A percentile compares a stretch with the other conserved stretches of the same genome.
phyloP scores from a whole-genome alignment of 2,797 vertebrate species.

The Artibeus lituratus region DNA sequence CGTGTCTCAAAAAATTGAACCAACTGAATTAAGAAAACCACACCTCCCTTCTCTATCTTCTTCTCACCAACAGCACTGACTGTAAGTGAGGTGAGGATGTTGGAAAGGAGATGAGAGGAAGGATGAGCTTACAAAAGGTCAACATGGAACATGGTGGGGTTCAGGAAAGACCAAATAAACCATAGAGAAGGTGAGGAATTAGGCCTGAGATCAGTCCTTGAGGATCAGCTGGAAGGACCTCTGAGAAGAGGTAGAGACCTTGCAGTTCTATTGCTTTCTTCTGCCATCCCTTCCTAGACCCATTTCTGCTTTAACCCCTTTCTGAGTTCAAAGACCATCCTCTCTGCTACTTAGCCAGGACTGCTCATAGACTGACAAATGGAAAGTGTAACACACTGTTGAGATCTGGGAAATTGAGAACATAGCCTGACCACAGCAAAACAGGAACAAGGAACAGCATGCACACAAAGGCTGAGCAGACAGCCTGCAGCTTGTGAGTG shows the following conservation, averaged over 20 bases:
- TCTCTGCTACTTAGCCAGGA: background rate
- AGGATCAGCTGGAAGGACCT: background rate
- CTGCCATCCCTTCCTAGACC: background rate
- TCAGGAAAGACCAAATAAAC: background rate
- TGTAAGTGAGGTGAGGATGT: background rate
- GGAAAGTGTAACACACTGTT: background rate
- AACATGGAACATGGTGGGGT: background rate
- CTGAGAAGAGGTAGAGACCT: background rate
- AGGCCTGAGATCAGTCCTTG: background rate
- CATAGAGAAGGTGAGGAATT: background rate
- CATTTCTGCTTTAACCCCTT: background rate
- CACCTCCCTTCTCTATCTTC: background rate
- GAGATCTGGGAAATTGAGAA: no score
- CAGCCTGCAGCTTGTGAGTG: no score
- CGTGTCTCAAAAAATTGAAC: background rate
- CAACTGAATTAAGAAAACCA: background rate
- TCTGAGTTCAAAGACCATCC: background rate
- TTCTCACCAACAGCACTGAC: background rate
- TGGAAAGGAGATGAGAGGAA: background rate
- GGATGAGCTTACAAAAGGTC: background rate
- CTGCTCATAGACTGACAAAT: background rate
- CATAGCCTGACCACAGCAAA: no score
- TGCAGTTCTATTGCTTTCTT: background rate
- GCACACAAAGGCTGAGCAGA: no score
- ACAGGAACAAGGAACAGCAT: no score